A percentile compares a stretch with the other conserved stretches of the same genome.
Conservation (phyloP, 35 echinoderm and acorn worm species). For the Apostichopus californicus region DNA sequence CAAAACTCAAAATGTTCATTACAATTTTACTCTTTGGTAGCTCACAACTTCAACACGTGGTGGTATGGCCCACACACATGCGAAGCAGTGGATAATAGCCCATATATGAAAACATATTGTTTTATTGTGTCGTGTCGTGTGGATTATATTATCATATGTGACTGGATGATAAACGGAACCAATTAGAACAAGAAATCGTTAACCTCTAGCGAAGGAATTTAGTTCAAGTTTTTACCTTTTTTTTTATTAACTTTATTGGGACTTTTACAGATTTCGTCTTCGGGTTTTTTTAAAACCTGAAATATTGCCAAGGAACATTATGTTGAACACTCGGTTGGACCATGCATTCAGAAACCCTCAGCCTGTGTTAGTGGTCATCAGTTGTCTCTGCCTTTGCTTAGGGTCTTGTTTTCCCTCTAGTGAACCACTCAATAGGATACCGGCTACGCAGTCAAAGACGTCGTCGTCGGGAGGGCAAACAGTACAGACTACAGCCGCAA, state of each 20-base stretch:
- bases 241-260: too few species aligned
- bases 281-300: constrained; percentile 9
- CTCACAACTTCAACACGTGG: background rate
- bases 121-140: too few species aligned
- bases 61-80: background rate
- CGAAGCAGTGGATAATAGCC: background rate
- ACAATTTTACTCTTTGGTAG: background rate
- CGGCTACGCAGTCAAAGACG: background rate
- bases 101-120: too few species aligned
- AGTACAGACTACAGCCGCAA: background rate
- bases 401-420: constrained; percentile 47
- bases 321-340: constrained; percentile 30
- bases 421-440: constrained; percentile 52
- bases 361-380: constrained; percentile 29
- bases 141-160: too few species aligned
- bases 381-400: constrained; percentile 32
- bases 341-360: constrained; percentile 36
- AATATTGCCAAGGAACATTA: background rate
- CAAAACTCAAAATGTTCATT: constrained; percentile 24
- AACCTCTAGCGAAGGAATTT: too few species aligned
- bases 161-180: too few species aligned
- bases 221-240: too few species aligned
- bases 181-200: too few species aligned
- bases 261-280: background rate
- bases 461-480: background rate